A percentile compares a stretch with the other conserved stretches of the same genome.
Evolutionary conservation across 2,113 vertebrate species (phyloP).

Genomic region (Cyphomyrus discorhynchus): DNA sequence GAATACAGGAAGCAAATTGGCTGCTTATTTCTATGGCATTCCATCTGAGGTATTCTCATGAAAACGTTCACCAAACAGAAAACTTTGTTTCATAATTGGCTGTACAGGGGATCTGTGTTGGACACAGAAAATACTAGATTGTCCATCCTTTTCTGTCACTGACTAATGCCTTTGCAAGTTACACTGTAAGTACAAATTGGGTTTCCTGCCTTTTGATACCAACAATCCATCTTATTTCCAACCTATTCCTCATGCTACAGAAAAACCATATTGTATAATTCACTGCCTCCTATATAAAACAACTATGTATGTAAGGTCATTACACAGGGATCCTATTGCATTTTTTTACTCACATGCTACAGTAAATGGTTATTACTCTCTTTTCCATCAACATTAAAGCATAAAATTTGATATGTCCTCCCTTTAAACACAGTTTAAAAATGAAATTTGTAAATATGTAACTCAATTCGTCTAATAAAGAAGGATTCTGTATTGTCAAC

Average conservation of each 20-base stretch:
- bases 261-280: neutral
- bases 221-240: neutral
- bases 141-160: neutral
- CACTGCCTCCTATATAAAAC: neutral
- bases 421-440: neutral
- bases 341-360: neutral
- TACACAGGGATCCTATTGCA: neutral
- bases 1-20: neutral
- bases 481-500: neutral
- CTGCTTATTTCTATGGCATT: neutral
- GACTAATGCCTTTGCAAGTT: neutral
- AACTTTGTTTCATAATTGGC: neutral
- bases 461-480: neutral
- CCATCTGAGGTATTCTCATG: neutral
- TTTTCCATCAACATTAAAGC: neutral
- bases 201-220: neutral
- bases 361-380: neutral
- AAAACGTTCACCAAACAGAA: neutral
- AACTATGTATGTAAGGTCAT: neutral
- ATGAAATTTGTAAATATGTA: neutral
- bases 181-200: neutral
- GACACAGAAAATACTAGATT: neutral
- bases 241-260: neutral
- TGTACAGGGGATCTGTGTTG: neutral
- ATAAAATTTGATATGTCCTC: neutral